Evolutionary conservation across 2,113 vertebrate species (phyloP).

Genomic region (Macquaria australasica): DNA sequence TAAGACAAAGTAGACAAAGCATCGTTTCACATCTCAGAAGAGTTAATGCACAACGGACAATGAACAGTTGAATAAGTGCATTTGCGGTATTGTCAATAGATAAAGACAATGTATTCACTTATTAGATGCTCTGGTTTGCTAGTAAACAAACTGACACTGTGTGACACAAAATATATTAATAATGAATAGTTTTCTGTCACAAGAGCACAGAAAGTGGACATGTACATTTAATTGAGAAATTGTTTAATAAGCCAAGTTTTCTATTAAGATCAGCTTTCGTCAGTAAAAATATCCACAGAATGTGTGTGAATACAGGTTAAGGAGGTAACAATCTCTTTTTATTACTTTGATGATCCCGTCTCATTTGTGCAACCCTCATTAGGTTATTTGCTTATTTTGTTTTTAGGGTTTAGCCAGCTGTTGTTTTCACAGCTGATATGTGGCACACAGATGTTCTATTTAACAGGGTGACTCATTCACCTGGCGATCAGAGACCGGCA

Average conservation of each 20-base stretch:
- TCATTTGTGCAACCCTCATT: slow-evolving; percentile 15
- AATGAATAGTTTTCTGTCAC: not conserved
- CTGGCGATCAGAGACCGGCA: slow-evolving; percentile 31
- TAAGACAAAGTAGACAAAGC: not conserved
- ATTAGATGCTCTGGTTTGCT: not conserved
- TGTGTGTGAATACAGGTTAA: not conserved
- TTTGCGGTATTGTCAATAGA: not conserved
- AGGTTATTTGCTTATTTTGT: slow-evolving; percentile 40
- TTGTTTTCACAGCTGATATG: slow-evolving; percentile 71
- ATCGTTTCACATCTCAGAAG: not conserved
- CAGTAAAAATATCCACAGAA: not conserved
- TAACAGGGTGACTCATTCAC: slow-evolving; percentile 70
- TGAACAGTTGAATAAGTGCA: not conserved
- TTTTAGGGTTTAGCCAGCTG: slow-evolving; percentile 51
- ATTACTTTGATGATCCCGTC: not conserved
- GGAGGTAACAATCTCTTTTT: not conserved
- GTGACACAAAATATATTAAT: not conserved
- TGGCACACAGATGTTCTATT: slow-evolving; percentile 75
- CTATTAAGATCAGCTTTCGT: not conserved
- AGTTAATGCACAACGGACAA: not conserved
- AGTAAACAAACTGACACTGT: slow-evolving; percentile 3
- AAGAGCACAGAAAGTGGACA: not conserved
- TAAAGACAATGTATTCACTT: not conserved
- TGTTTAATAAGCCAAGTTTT: slow-evolving; percentile 6
- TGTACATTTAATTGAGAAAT: not conserved